A percentile compares a stretch with the other conserved stretches of the same genome.
Conservation (phyloP, 2,888 invertebrate species). For the Imbricaverruca yamaguchii region DNA sequence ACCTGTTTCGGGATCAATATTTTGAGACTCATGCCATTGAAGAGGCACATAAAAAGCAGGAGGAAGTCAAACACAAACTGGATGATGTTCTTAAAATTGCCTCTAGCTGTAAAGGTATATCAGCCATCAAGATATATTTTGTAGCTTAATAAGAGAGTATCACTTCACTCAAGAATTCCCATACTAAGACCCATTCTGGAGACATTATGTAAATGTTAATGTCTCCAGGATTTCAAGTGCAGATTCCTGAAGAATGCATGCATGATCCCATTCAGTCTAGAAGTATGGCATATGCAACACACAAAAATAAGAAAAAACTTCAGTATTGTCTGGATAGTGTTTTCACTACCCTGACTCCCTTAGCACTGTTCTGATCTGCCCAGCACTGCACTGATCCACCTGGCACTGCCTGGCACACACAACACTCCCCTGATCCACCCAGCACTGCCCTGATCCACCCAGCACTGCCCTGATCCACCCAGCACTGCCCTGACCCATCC, state of each 20-base stretch:
- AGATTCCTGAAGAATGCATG: neutral
- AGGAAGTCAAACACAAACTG: slow-evolving; percentile 57
- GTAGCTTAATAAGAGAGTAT: neutral
- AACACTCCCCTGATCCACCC: too few species aligned
- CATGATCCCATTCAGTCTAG: too few species aligned
- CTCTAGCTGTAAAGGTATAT: slow-evolving; percentile 56
- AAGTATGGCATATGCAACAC: too few species aligned
- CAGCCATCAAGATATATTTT: slow-evolving; percentile 21
- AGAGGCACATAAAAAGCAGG: slow-evolving; percentile 57
- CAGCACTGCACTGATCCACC: too few species aligned
- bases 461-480: too few species aligned
- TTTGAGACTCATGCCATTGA: slow-evolving; percentile 65
- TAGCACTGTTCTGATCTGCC: too few species aligned
- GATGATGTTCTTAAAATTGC: slow-evolving; percentile 53
- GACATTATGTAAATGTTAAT: neutral
- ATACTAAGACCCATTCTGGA: neutral
- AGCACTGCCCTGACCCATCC: too few species aligned
- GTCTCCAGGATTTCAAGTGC: neutral
- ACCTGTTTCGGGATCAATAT: slow-evolving; percentile 64
- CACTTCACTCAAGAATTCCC: neutral
- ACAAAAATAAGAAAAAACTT: too few species aligned
- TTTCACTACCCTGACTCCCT: too few species aligned
- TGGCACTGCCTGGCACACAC: too few species aligned
- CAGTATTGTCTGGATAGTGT: too few species aligned
- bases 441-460: too few species aligned